phyloP scores from a whole-genome alignment of 2,888 invertebrate genomes.

The Gandaritis pyraliata region DNA sequence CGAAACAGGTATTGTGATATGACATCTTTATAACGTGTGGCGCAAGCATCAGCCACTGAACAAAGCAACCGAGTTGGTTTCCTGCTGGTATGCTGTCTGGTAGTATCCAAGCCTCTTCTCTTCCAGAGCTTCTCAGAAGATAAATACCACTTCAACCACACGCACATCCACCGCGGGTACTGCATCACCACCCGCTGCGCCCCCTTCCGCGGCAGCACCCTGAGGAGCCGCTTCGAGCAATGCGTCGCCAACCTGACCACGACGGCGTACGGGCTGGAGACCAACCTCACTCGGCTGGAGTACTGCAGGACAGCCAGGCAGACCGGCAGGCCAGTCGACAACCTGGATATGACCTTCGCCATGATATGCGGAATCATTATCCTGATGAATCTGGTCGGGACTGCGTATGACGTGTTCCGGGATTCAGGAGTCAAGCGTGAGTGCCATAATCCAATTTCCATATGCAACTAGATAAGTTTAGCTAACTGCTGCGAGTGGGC shows the following conservation, averaged over 20 bases:
- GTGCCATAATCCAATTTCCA: conserved; percentile 33
- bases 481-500: too few relatives aligned
- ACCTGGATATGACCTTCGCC: conserved; percentile 46
- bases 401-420: conserved; percentile 52
- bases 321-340: conserved; percentile 24
- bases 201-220: conserved; percentile 33
- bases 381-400: conserved; percentile 54
- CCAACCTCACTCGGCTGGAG: conserved; percentile 48
- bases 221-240: conserved; percentile 48
- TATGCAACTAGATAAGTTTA: too few relatives aligned
- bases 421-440: conserved; percentile 46
- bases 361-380: conserved; percentile 42
- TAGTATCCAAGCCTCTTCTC: neutral
- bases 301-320: conserved; percentile 47
- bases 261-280: conserved; percentile 45
- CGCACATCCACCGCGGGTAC: conserved; percentile 61
- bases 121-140: conserved; percentile 56
- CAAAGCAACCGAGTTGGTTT: neutral
- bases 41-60: too few relatives aligned
- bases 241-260: conserved; percentile 52
- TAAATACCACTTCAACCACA: conserved; percentile 60
- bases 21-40: too few relatives aligned
- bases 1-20: too few relatives aligned
- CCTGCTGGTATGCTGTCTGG: neutral
- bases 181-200: conserved; percentile 56